phyloP scores from a whole-genome alignment of 2,888 invertebrate genomes.

The Drosophila sordidapex region DNA sequence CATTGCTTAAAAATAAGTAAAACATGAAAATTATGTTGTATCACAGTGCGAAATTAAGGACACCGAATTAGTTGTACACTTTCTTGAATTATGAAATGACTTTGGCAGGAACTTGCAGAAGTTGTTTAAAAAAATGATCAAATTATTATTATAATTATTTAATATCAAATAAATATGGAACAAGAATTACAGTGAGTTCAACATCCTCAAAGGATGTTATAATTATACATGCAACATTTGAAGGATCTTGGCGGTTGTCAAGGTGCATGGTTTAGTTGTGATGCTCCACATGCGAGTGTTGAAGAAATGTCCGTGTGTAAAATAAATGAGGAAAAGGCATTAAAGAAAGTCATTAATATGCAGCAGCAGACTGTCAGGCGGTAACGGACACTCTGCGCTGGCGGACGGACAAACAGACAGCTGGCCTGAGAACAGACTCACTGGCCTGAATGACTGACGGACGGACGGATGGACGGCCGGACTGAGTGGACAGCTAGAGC shows the following conservation, averaged over 20 bases:
- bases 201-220: not conserved
- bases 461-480: conserved; percentile 1
- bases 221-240: not conserved
- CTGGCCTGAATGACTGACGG: conserved; percentile 15
- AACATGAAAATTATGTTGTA: conserved; percentile 37
- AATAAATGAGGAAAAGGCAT: conserved; percentile 81
- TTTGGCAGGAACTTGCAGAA: no score
- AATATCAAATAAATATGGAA: no score
- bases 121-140: no score
- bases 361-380: conserved; percentile 80
- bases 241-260: conserved; percentile 2
- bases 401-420: conserved; percentile 54
- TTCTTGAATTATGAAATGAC: no score
- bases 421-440: conserved; percentile 60
- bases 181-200: not conserved
- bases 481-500: conserved; percentile 36
- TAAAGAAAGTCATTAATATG: conserved; percentile 82
- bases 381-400: conserved; percentile 55
- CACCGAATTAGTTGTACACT: conserved; percentile 38
- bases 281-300: conserved; percentile 30
- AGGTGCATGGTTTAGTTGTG: conserved; percentile 29
- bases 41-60: not conserved
- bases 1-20: conserved; percentile 68
- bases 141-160: no score
- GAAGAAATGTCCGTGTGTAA: conserved; percentile 70